These are phyloP conservation scores for Pseudanteris insignis DNA, from an alignment of 2,888 invertebrate species.

Conservation along the genomic window DNA sequence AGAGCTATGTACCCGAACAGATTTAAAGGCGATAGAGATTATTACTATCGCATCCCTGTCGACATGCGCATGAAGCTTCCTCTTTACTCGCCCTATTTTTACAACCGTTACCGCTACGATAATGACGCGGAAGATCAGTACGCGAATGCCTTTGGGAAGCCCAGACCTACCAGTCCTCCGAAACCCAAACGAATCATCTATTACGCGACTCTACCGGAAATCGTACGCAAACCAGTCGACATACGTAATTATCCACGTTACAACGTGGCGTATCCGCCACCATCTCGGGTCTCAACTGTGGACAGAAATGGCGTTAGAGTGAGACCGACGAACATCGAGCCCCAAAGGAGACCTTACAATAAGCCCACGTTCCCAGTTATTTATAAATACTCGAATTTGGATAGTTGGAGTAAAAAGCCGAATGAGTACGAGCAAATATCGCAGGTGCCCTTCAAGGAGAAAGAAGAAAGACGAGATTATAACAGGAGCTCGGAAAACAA, in stretches of 20 bases:
- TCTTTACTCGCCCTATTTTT: constrained; percentile 46
- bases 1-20: constrained; percentile 55
- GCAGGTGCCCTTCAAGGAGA: constrained; percentile 26
- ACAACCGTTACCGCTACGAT: constrained; percentile 58
- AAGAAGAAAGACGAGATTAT: constrained; percentile 48
- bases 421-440: constrained; percentile 49
- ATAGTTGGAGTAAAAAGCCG: constrained; percentile 50
- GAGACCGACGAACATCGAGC: constrained; percentile 44
- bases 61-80: constrained; percentile 41
- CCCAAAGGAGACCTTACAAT: constrained; percentile 51
- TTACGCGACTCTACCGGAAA: constrained; percentile 65
- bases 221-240: constrained; percentile 63
- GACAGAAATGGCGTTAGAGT: constrained; percentile 40
- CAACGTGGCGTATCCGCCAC: constrained; percentile 36
- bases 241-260: constrained; percentile 57
- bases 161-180: constrained; percentile 46
- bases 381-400: constrained; percentile 50
- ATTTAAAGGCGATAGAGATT: constrained; percentile 59
- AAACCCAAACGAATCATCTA: constrained; percentile 65
- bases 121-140: constrained; percentile 57
- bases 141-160: constrained; percentile 44
- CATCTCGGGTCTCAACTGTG: constrained; percentile 22
- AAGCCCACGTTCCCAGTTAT: constrained; percentile 52
- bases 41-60: constrained; percentile 47
- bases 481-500: constrained; percentile 40